Evolutionary conservation across 2,113 vertebrate genomes (phyloP).

Genomic region (Pseudorhombus dupliciocellatus): DNA sequence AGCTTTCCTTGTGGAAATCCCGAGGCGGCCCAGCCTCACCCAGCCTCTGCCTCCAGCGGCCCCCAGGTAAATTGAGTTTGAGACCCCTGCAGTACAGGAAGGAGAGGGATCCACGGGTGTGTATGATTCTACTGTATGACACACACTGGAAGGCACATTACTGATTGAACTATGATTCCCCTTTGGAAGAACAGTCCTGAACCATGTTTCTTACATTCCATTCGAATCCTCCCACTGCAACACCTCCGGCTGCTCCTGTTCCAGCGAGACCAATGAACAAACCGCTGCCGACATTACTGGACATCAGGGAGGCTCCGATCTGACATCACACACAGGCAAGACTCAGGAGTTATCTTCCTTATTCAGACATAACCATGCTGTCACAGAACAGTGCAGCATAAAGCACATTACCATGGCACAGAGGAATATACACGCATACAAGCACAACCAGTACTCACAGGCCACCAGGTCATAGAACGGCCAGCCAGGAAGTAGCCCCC

Average conservation of each 20-base stretch:
- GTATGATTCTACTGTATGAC: too few species aligned
- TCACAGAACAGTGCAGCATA: too few species aligned
- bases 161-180: too few species aligned
- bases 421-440: not conserved
- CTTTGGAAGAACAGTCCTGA: not conserved
- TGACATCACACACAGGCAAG: constrained; percentile 51
- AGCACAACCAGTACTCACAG: constrained; percentile 78
- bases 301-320: constrained; percentile 98
- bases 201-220: constrained; percentile 86
- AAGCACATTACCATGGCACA: too few species aligned
- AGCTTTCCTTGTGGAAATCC: too few species aligned
- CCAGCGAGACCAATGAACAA: constrained; percentile 92
- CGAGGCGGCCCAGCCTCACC: too few species aligned
- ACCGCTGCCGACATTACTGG: constrained; percentile 95
- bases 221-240: constrained; percentile 94
- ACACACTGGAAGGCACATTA: too few species aligned
- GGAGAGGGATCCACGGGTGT: not conserved
- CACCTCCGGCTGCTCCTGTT: constrained; percentile 91
- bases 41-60: too few species aligned
- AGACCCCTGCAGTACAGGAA: too few species aligned
- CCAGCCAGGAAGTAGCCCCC: constrained; percentile 95
- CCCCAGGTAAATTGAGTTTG: too few species aligned
- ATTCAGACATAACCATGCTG: too few species aligned
- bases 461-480: constrained; percentile 94
- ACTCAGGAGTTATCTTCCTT: not conserved